Conservation (phyloP, 1,140 invertebrate species). For the Sarcophaga peregrina region DNA sequence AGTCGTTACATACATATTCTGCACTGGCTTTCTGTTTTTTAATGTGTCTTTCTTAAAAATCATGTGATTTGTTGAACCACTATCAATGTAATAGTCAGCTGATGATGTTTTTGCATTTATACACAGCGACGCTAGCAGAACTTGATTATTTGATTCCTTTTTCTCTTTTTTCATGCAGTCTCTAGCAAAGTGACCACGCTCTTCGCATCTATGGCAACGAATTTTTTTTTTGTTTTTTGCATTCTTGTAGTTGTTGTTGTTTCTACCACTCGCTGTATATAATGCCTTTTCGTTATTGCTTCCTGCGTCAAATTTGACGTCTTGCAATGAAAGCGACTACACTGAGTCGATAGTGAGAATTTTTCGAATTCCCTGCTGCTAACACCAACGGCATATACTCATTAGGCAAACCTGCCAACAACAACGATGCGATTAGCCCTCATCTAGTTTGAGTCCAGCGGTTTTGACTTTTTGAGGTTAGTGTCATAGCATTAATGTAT, state of each 20-base stretch:
- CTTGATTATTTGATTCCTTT: no score
- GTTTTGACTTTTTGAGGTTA: no score
- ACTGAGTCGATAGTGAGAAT: slow-evolving; percentile 54
- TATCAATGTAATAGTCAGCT: not conserved
- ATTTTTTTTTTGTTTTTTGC: not conserved
- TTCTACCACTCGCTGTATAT: no score
- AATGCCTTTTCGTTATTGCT: no score
- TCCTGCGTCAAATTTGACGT: no score
- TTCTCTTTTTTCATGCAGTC: slow-evolving; percentile 22
- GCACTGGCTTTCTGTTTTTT: not conserved
- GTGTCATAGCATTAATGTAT: not conserved
- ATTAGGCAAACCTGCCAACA: slow-evolving; percentile 32
- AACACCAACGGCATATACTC: slow-evolving; percentile 18
- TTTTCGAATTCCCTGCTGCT: slow-evolving; percentile 46
- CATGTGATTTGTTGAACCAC: not conserved
- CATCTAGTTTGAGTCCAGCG: not conserved
- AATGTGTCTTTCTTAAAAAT: not conserved
- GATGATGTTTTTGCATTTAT: not conserved
- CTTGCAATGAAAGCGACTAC: slow-evolving; percentile 55
- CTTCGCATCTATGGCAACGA: not conserved
- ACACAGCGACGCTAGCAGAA: no score
- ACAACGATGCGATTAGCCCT: no score
- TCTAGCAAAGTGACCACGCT: slow-evolving; percentile 1
- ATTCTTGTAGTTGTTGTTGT: slow-evolving; percentile 13
- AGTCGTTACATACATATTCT: not conserved